A percentile compares a stretch with the other conserved stretches of the same genome.
These are phyloP conservation scores for Engystomops pustulosus DNA, from an alignment of 2,113 vertebrate genomes.

Conservation along the genomic window DNA sequence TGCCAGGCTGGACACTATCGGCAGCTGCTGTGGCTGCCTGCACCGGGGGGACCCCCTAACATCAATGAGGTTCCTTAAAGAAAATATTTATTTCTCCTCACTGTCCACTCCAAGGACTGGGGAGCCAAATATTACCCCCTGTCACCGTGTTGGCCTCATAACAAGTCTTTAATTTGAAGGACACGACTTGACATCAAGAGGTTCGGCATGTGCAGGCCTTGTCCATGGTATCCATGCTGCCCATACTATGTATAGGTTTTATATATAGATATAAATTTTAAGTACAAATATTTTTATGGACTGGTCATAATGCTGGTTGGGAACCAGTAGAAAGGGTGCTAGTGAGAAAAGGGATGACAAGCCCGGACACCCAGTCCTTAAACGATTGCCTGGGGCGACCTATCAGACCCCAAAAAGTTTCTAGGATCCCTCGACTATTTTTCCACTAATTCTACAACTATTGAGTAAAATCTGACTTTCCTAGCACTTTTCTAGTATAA, in stretches of 20 bases:
- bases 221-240: constrained; percentile 81
- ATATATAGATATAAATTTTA: constrained; percentile 41
- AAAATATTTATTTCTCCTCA: constrained; percentile 23
- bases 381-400: constrained; percentile 24
- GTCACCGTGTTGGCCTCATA: constrained; percentile 16
- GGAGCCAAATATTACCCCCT: neutral
- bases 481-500: constrained; percentile 80
- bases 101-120: neutral
- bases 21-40: constrained; percentile 73
- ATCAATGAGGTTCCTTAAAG: neutral
- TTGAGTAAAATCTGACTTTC: constrained; percentile 60
- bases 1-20: constrained; percentile 94
- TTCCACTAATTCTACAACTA: neutral
- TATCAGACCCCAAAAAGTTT: constrained; percentile 41
- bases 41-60: constrained; percentile 44
- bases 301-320: constrained; percentile 61
- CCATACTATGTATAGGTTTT: constrained; percentile 71
- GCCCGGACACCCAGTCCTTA: constrained; percentile 17
- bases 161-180: constrained; percentile 6
- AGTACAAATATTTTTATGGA: constrained; percentile 64
- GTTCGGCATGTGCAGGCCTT: constrained; percentile 38
- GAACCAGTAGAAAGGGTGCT: constrained; percentile 65
- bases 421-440: constrained; percentile 7
- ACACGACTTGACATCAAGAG: constrained; percentile 6
- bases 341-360: constrained; percentile 61